Base-by-base conservation (phyloP, 1,140 invertebrate genomes). In the Neodiprion fabricii region DNA sequence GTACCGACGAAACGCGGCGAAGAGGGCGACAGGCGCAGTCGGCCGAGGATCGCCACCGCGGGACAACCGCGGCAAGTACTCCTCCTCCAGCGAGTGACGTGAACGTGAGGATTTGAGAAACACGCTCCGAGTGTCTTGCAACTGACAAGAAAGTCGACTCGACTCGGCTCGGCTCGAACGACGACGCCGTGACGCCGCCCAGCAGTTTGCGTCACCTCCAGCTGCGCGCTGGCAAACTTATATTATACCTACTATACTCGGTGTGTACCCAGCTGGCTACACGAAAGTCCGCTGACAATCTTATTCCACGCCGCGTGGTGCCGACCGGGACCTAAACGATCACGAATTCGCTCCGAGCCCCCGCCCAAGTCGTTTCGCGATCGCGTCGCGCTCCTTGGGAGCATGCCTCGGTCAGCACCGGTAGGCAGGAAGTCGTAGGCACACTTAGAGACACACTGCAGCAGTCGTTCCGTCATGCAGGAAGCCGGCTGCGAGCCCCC, bases 21-120 rank as follows among this genome's bases (percentile, higher is more conserved):
- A 79, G 76, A 83, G 80, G 80, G 47, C 47, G 79, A 73, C 79
- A 76, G 74, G 47, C 65, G 49, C 65, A 67, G n/a, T 76, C 74
- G 28, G 72, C 61, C 73, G 70, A 79, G 10, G 75, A 73, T 23
- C 71, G n/a, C 49, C 50, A 12, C 66, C 68, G 50, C 14, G 73
- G 23, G 68, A 53, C 71, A 53, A 50, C 67, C 66, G 71, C 14
- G 47, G n/a, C 5, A 47, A 72, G n/a, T 65, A 53, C 70, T 49
- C 40, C 68, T 68, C 23, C 61, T 70, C 23, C 9, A 75, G 67
- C 40, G 53, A 48, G 66, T 72, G 75, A 49, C 17, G 69, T 71
- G 72, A 67, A 12, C 50, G 70, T 50, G 72, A 68, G 53, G 65
- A 47, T 17, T 17, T 40, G 28, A 40, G 28, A 5, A 40, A 40